These are phyloP conservation scores for Phymorhynchus buccinoides DNA, from an alignment of 1,140 invertebrate genomes.

Conservation along the genomic window DNA sequence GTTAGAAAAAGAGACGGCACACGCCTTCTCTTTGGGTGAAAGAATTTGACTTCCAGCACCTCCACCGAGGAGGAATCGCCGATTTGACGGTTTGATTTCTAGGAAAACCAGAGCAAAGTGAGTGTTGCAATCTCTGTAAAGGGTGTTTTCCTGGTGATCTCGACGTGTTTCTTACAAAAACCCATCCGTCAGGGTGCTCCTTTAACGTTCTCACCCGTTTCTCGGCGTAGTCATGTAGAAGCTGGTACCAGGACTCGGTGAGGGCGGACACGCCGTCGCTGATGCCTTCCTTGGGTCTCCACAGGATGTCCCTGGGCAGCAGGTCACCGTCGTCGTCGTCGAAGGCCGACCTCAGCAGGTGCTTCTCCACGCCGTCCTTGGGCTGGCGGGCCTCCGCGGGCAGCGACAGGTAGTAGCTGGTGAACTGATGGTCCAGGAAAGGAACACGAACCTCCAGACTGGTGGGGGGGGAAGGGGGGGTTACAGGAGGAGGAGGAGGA, in stretches of 20 bases:
- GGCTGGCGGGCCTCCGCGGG: constrained; percentile 81
- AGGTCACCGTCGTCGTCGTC: constrained; percentile 79
- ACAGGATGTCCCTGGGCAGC: constrained; percentile 88
- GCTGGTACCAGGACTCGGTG: constrained; percentile 84
- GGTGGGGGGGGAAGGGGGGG: background rate
- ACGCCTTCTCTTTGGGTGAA: too few relatives aligned
- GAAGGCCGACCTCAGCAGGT: constrained; percentile 85
- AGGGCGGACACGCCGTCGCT: constrained; percentile 89
- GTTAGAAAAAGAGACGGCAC: too few relatives aligned
- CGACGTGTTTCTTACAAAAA: too few relatives aligned
- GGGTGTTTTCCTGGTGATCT: too few relatives aligned
- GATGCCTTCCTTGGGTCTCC: constrained; percentile 89
- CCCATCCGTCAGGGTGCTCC: too few relatives aligned
- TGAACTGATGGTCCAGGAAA: constrained; percentile 89
- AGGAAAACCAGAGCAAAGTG: too few relatives aligned
- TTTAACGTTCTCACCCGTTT: constrained; percentile 74
- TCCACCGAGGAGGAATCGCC: too few relatives aligned
- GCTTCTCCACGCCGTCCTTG: constrained; percentile 86
- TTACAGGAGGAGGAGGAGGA: too few relatives aligned
- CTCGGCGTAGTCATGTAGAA: constrained; percentile 84
- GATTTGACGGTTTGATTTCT: too few relatives aligned
- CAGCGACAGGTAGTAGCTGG: constrained; percentile 74
- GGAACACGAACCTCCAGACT: constrained; percentile 90
- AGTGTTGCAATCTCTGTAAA: too few relatives aligned
- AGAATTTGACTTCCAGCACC: too few relatives aligned